Conservation (phyloP, 1,140 invertebrate genomes). For the Apis cerana region DNA sequence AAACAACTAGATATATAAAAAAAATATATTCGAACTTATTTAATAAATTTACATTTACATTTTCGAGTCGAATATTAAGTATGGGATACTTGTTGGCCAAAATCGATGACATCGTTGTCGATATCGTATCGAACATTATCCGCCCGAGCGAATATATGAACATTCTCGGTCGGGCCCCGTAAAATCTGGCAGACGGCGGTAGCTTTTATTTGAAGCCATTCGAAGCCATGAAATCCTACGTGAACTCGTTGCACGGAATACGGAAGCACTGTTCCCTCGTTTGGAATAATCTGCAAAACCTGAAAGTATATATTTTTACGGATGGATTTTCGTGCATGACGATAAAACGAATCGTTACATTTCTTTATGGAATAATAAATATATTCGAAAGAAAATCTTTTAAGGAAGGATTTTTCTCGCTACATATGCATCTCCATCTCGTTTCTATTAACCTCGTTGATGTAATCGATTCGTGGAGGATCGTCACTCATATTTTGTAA, state of each 20-base stretch:
- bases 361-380: neutral
- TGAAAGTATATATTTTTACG: slow-evolving; percentile 31
- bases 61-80: neutral
- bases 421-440: neutral
- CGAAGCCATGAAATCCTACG: slow-evolving; percentile 72
- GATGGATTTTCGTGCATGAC: neutral
- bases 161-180: slow-evolving; percentile 71
- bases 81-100: slow-evolving; percentile 72
- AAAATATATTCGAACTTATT: too few species aligned
- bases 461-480: slow-evolving; percentile 7
- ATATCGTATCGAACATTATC: slow-evolving; percentile 73
- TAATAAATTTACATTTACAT: neutral
- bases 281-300: slow-evolving; percentile 73
- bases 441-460: slow-evolving; percentile 56
- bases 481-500: slow-evolving; percentile 27
- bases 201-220: slow-evolving; percentile 63
- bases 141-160: slow-evolving; percentile 72
- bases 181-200: slow-evolving; percentile 71
- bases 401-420: neutral
- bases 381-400: neutral
- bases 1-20: slow-evolving; percentile 55
- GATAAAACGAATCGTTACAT: neutral
- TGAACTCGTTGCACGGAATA: slow-evolving; percentile 70
- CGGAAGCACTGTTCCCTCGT: slow-evolving; percentile 73
- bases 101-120: slow-evolving; percentile 72